Percentiles rank a stretch among this genome's conserved stretches.
Conservation (phyloP, 2,888 invertebrate genomes). For the Drosophila limbata region DNA sequence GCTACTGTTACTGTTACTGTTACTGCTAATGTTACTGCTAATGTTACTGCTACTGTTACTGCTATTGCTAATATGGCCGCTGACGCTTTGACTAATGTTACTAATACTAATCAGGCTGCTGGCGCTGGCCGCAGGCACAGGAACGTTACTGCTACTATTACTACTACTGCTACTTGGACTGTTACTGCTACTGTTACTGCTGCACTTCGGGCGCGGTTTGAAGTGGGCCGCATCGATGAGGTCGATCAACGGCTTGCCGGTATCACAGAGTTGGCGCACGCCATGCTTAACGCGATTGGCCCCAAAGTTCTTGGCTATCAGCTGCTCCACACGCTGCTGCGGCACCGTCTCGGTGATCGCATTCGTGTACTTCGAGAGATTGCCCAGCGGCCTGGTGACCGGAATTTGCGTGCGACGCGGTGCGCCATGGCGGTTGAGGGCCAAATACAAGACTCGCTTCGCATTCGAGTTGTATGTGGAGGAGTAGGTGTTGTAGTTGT, state of each 20-base stretch:
- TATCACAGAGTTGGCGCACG: slow-evolving; percentile 86
- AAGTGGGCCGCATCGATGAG: slow-evolving; percentile 84
- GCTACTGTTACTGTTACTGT: slow-evolving; percentile 31
- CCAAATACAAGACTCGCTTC: slow-evolving; percentile 90
- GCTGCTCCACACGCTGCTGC: slow-evolving; percentile 86
- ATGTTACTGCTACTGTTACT: slow-evolving; percentile 66
- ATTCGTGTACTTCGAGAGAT: slow-evolving; percentile 91
- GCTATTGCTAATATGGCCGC: slow-evolving; percentile 76
- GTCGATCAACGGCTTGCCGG: slow-evolving; percentile 85
- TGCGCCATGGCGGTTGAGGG: slow-evolving; percentile 90
- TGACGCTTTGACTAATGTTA: slow-evolving; percentile 77
- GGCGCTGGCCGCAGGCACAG: slow-evolving; percentile 66
- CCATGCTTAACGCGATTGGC: slow-evolving; percentile 85
- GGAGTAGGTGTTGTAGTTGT: slow-evolving; percentile 94
- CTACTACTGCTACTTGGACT: slow-evolving; percentile 70
- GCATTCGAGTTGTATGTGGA: slow-evolving; percentile 90
- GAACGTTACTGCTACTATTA: slow-evolving; percentile 65
- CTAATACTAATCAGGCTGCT: slow-evolving; percentile 77
- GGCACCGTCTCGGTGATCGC: slow-evolving; percentile 88
- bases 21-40: slow-evolving; percentile 50
- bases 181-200: slow-evolving; percentile 54
- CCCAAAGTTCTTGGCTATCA: slow-evolving; percentile 86
- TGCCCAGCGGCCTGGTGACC: slow-evolving; percentile 89
- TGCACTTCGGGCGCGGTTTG: slow-evolving; percentile 85
- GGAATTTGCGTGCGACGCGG: slow-evolving; percentile 91